Conservation (phyloP, 2,113 vertebrate species). For the Falcunculus frontatus region DNA sequence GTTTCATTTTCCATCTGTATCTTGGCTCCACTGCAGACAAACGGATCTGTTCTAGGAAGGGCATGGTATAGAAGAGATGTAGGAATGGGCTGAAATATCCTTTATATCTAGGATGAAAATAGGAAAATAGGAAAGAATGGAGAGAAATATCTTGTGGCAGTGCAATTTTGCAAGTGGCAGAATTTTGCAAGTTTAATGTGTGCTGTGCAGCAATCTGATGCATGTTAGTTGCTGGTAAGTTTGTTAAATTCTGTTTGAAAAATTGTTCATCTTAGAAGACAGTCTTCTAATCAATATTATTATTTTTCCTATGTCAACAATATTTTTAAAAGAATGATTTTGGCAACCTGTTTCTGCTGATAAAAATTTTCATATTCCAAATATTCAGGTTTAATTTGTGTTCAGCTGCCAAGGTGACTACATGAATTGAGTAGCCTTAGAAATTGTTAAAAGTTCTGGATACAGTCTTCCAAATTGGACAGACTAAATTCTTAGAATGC, state of each 20-base stretch:
- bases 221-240: constrained; percentile 72
- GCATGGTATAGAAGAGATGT: constrained; percentile 36
- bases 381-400: neutral
- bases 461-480: neutral
- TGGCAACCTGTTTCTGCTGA: neutral
- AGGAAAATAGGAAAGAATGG: constrained; percentile 73
- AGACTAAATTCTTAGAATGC: neutral
- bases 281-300: constrained; percentile 63
- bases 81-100: constrained; percentile 72
- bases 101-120: constrained; percentile 71
- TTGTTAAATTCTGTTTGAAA: constrained; percentile 72
- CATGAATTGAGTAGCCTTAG: neutral
- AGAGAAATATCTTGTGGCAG: constrained; percentile 65
- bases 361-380: neutral
- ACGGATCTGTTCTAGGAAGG: constrained; percentile 41
- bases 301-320: constrained; percentile 32
- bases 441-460: neutral
- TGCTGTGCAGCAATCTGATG: constrained; percentile 52
- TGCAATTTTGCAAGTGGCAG: constrained; percentile 73
- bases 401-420: neutral
- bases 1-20: neutral
- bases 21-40: constrained; percentile 34
- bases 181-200: constrained; percentile 70
- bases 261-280: constrained; percentile 59
- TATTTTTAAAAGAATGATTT: constrained; percentile 23